These are phyloP conservation scores for Intellagama lesueurii DNA, from an alignment of 2,797 vertebrate species.

Conservation along the genomic window DNA sequence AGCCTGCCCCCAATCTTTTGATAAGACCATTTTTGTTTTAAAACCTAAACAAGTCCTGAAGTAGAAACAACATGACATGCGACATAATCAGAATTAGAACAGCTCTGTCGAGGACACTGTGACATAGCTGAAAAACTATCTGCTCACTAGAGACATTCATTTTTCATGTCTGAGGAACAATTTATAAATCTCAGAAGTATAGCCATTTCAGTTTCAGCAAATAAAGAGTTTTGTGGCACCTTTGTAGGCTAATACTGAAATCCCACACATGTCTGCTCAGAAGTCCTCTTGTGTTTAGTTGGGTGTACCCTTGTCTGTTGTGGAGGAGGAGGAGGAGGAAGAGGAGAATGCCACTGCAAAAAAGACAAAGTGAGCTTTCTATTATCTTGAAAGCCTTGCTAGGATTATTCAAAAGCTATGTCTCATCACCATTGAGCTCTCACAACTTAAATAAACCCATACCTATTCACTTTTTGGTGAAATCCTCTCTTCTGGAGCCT, in stretches of 20 bases:
- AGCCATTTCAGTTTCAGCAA: not conserved
- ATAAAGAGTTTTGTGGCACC: not conserved
- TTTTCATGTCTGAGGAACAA: not conserved
- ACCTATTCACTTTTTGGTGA: too few relatives aligned
- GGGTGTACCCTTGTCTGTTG: too few relatives aligned
- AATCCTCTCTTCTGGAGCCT: not conserved
- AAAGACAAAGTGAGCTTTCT: not conserved
- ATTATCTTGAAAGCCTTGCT: not conserved
- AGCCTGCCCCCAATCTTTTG: not conserved
- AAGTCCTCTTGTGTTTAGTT: too few relatives aligned
- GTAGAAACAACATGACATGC: not conserved
- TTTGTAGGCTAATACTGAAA: too few relatives aligned
- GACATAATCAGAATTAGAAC: conserved; percentile 3
- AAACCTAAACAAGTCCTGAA: not conserved
- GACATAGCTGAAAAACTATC: not conserved
- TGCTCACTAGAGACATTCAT: not conserved
- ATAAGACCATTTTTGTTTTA: not conserved
- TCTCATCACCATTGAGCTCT: not conserved
- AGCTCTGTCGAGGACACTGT: not conserved
- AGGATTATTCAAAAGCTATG: not conserved
- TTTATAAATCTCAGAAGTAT: not conserved
- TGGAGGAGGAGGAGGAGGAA: too few relatives aligned
- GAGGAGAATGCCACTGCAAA: too few relatives aligned
- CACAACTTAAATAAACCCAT: not conserved
- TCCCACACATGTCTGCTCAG: too few relatives aligned